Conservation (phyloP, 2,888 invertebrate species). For the Scotopteryx bipunctaria region DNA sequence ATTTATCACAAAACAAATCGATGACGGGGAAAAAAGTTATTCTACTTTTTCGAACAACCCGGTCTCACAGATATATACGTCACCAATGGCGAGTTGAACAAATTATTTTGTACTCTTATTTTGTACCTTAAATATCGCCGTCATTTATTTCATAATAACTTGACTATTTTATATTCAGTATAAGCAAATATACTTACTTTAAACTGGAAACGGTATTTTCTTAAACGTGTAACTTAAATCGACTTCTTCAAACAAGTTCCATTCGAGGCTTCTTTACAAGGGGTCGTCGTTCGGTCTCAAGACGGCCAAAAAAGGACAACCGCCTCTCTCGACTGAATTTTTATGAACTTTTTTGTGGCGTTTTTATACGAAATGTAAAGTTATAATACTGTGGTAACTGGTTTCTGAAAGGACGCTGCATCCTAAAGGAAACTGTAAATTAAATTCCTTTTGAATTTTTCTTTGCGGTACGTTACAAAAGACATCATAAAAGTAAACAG, state of each 20-base stretch:
- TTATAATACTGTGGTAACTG: slow-evolving; percentile 54
- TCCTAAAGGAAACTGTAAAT: slow-evolving; percentile 58
- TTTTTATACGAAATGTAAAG: slow-evolving; percentile 64
- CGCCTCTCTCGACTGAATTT: slow-evolving; percentile 63
- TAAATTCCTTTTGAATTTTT: slow-evolving; percentile 49
- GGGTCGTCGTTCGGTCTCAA: slow-evolving; percentile 46
- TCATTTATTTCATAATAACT: background rate
- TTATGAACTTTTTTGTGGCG: slow-evolving; percentile 72
- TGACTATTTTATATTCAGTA: background rate
- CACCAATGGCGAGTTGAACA: no score
- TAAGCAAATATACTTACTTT: slow-evolving; percentile 12
- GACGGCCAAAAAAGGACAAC: slow-evolving; percentile 68
- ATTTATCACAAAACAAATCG: no score
- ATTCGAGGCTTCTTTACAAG: slow-evolving; percentile 58
- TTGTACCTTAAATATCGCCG: no score
- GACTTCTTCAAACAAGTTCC: slow-evolving; percentile 74
- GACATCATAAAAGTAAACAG: slow-evolving; percentile 14
- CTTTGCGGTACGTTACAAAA: slow-evolving; percentile 39
- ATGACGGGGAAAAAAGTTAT: no score
- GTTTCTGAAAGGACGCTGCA: slow-evolving; percentile 56
- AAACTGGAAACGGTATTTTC: slow-evolving; percentile 52
- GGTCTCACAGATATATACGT: no score
- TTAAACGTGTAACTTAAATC: slow-evolving; percentile 79
- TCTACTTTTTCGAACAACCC: no score
- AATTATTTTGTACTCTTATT: no score